Conservation (phyloP, 2,797 vertebrate genomes). For the Sebastes baramenuke region DNA sequence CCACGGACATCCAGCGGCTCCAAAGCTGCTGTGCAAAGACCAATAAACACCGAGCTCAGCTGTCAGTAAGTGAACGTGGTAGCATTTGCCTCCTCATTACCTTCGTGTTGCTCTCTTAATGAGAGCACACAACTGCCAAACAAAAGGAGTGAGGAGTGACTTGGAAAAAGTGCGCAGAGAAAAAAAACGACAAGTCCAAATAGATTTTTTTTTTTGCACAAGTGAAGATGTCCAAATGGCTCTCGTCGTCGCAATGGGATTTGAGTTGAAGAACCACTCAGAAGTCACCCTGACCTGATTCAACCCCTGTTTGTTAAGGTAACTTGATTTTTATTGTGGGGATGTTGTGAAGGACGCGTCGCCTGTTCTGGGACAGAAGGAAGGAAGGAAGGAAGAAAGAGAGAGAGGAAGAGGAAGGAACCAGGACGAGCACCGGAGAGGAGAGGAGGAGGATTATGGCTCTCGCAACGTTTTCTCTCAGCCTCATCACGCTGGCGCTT, state of each 20-base stretch:
- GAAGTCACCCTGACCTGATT: slow-evolving; percentile 27
- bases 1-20: slow-evolving; percentile 33
- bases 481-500: slow-evolving; percentile 79
- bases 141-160: slow-evolving; percentile 46
- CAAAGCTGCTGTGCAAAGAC: slow-evolving; percentile 16
- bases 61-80: slow-evolving; percentile 16
- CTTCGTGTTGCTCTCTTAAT: neutral
- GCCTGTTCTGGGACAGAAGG: slow-evolving; percentile 53
- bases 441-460: slow-evolving; percentile 75
- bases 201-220: slow-evolving; percentile 2
- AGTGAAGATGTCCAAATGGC: slow-evolving; percentile 44
- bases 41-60: slow-evolving; percentile 7
- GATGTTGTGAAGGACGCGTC: slow-evolving; percentile 74
- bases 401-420: slow-evolving; percentile 45
- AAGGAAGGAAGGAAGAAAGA: slow-evolving; percentile 22
- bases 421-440: slow-evolving; percentile 49
- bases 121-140: slow-evolving; percentile 31
- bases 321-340: slow-evolving; percentile 35
- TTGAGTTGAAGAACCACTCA: slow-evolving; percentile 64
- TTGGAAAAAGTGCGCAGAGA: slow-evolving; percentile 53
- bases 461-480: slow-evolving; percentile 75
- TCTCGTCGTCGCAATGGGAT: slow-evolving; percentile 63
- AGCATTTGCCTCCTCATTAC: slow-evolving; percentile 30
- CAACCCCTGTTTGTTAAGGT: slow-evolving; percentile 32
- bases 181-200: neutral